Evolutionary conservation across 2,797 vertebrate genomes (phyloP).

Genomic region (Thripadectes ignobilis): DNA sequence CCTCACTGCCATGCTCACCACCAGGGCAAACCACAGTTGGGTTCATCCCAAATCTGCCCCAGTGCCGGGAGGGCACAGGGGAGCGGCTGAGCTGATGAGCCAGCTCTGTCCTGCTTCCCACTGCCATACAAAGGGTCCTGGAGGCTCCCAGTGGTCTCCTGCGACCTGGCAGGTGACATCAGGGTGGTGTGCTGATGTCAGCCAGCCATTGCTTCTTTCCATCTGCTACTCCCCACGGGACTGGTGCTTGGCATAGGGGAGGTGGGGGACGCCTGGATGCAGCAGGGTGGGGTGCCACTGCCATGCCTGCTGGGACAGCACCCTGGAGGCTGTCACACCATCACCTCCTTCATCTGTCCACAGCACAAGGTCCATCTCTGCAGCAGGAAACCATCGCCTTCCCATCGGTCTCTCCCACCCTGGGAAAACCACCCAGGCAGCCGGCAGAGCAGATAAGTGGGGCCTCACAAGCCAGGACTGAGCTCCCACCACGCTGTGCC

Average conservation of each 20-base stretch:
- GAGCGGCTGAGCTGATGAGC: rapidly evolving
- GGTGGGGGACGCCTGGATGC: background rate
- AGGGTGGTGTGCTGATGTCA: background rate
- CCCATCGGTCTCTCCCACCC: background rate
- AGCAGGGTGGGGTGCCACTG: rapidly evolving
- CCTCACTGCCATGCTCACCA: rapidly evolving
- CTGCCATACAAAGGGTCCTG: background rate
- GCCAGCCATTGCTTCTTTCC: background rate
- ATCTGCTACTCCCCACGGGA: rapidly evolving
- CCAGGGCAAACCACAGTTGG: rapidly evolving
- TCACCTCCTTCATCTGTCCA: background rate
- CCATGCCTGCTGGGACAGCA: background rate
- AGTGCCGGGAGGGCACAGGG: background rate
- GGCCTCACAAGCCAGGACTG: rapidly evolving
- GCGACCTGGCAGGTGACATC: background rate
- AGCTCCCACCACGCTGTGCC: rapidly evolving
- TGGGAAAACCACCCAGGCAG: background rate
- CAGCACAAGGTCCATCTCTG: background rate
- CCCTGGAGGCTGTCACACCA: rapidly evolving
- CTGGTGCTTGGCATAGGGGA: background rate
- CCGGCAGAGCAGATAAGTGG: background rate
- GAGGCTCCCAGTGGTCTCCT: background rate
- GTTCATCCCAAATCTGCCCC: rapidly evolving
- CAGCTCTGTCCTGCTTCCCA: background rate
- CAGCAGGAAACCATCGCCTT: background rate